Evolutionary conservation across 2,888 invertebrate species (phyloP).

Genomic region (Ophion slaviceki): DNA sequence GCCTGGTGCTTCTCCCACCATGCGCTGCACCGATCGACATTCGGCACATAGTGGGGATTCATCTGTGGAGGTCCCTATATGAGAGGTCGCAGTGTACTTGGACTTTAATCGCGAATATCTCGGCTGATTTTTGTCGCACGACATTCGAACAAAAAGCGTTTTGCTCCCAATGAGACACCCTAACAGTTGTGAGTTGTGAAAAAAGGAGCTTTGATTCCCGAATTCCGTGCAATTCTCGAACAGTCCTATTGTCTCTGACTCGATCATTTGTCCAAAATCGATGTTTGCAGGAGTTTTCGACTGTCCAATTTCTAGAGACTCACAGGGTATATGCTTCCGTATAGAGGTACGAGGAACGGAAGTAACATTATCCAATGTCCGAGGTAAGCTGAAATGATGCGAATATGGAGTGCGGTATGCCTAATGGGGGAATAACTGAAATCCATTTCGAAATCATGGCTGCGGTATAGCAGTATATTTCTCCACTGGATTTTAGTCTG

Average conservation of each 20-base stretch:
- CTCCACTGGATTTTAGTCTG: conserved; percentile 38
- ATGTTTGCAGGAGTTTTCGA: neutral
- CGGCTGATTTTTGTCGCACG: too few species aligned
- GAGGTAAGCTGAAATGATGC: conserved; percentile 38
- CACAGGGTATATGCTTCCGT: neutral
- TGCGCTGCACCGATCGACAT: too few species aligned
- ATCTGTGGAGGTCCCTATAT: too few species aligned
- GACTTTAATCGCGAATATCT: too few species aligned
- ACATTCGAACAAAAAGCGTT: too few species aligned
- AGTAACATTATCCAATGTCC: conserved; percentile 17
- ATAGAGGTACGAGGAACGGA: conserved; percentile 12
- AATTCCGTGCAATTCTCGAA: neutral
- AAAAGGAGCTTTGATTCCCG: too few species aligned
- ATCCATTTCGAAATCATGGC: conserved; percentile 57
- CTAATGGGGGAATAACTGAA: conserved; percentile 64
- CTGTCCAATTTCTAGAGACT: neutral
- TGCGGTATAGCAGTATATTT: conserved; percentile 43
- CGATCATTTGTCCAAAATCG: neutral
- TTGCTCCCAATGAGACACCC: too few species aligned
- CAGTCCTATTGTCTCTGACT: neutral
- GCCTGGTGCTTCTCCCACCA: too few species aligned
- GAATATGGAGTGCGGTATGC: conserved; percentile 47
- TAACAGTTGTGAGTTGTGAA: too few species aligned
- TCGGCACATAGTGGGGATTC: too few species aligned
- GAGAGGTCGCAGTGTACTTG: too few species aligned